A percentile compares a stretch with the other conserved stretches of the same genome.
Conservation (phyloP, 2,888 invertebrate genomes). For the Trachelus stipa region DNA sequence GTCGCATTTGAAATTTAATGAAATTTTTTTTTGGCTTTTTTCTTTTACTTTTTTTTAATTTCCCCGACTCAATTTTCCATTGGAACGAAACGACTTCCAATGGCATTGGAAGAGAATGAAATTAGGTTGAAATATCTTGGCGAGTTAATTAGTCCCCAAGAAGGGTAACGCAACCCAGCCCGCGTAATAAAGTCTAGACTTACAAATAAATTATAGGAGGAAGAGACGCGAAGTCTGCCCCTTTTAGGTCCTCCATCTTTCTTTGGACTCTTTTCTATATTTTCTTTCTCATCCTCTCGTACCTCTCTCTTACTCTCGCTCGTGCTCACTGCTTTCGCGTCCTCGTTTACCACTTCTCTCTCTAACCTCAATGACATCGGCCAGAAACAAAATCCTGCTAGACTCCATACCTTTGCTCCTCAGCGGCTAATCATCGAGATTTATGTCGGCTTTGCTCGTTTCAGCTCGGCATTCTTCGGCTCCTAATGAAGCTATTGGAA, state of each 20-base stretch:
- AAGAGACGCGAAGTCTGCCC: background rate
- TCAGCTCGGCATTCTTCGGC: slow-evolving; percentile 16
- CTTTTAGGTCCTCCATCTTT: background rate
- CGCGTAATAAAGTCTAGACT: slow-evolving; percentile 14
- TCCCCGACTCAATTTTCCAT: too few relatives aligned
- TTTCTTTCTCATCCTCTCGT: background rate
- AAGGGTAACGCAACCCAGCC: slow-evolving; percentile 22
- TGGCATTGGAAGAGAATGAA: background rate
- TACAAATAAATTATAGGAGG: background rate
- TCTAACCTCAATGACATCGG: too few relatives aligned
- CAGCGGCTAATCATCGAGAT: slow-evolving; percentile 26
- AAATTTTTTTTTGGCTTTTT: too few relatives aligned
- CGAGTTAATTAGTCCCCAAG: slow-evolving; percentile 10
- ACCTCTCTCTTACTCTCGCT: background rate
- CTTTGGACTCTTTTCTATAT: too few relatives aligned
- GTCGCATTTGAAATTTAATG: too few relatives aligned
- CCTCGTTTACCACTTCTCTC: background rate
- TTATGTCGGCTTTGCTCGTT: slow-evolving; percentile 16
- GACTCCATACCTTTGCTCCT: slow-evolving; percentile 13
- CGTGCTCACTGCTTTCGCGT: background rate
- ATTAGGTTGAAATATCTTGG: background rate
- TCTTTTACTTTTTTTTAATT: too few relatives aligned
- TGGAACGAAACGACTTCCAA: too few relatives aligned
- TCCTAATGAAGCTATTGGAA: slow-evolving; percentile 30
- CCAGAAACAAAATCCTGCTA: slow-evolving; percentile 8